A percentile compares a stretch with the other conserved stretches of the same genome.
phyloP scores from a whole-genome alignment of 37 sponge, comb jelly and placozoan species.

The Spongia lamella region DNA sequence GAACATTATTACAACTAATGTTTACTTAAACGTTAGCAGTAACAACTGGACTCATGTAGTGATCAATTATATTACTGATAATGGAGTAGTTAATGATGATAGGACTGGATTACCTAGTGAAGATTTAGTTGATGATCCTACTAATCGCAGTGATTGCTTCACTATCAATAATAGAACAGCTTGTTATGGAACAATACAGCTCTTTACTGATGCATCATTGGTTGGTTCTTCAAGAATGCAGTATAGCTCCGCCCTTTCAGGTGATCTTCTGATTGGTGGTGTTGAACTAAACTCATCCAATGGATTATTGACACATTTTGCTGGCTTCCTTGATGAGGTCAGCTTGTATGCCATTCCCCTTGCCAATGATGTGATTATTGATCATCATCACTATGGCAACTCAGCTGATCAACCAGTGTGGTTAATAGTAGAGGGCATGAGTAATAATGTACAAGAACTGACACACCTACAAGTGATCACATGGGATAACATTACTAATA shows the following conservation, averaged over 20 bases:
- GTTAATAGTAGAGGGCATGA: constrained; percentile 38
- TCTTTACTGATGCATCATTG: constrained; percentile 15
- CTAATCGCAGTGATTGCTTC: background rate
- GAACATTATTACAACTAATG: constrained; percentile 18
- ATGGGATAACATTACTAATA: constrained; percentile 22
- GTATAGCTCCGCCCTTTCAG: background rate
- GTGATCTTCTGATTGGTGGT: constrained; percentile 44
- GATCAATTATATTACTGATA: constrained; percentile 27
- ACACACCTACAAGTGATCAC: constrained; percentile 11
- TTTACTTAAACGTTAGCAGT: background rate
- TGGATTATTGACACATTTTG: constrained; percentile 19
- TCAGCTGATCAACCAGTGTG: constrained; percentile 52
- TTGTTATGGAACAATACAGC: constrained; percentile 24
- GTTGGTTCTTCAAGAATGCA: background rate
- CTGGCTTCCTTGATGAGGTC: constrained; percentile 58
- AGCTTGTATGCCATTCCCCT: constrained; percentile 38
- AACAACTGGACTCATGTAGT: constrained; percentile 49
- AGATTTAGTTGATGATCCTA: background rate
- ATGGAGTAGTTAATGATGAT: background rate
- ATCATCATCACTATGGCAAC: constrained; percentile 57
- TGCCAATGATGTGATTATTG: background rate
- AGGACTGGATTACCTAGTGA: constrained; percentile 13
- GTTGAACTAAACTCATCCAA: background rate
- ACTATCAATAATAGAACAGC: background rate
- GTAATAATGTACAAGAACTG: constrained; percentile 22